Evolutionary conservation across 2,888 invertebrate genomes (phyloP).

Genomic region (Tetragonisca angustula): DNA sequence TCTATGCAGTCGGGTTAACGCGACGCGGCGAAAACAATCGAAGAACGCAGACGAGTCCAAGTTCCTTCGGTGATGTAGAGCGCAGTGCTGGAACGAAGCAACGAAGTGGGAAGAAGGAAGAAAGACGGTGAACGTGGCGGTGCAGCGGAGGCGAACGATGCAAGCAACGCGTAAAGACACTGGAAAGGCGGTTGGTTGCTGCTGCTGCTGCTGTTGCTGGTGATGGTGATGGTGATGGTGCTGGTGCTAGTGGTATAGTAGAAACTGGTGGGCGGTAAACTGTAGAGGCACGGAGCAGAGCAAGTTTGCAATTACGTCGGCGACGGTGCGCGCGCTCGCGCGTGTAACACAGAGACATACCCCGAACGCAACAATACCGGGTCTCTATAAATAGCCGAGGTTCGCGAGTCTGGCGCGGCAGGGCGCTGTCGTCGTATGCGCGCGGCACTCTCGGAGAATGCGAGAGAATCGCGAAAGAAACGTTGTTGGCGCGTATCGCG

Average conservation of each 20-base stretch:
- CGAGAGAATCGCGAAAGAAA: constrained; percentile 43
- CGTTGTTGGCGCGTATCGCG: constrained; percentile 46
- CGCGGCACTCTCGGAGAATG: constrained; percentile 29
- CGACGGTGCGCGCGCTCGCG: constrained; percentile 17
- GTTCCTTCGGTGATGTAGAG: neutral
- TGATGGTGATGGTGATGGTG: neutral
- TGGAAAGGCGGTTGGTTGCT: too few species aligned
- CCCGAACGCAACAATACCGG: constrained; percentile 67
- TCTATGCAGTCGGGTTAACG: neutral
- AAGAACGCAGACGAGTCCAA: neutral
- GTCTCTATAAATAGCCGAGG: constrained; percentile 69
- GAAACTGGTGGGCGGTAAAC: constrained; percentile 5
- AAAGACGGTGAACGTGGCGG: neutral
- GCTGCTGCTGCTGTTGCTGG: too few species aligned
- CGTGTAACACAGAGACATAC: neutral
- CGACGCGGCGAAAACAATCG: neutral
- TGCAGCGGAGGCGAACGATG: neutral
- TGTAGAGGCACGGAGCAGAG: neutral
- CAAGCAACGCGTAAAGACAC: neutral
- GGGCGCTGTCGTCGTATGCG: constrained; percentile 45
- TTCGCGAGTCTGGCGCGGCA: constrained; percentile 37
- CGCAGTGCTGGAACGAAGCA: too few species aligned
- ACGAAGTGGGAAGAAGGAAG: neutral
- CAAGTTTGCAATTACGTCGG: constrained; percentile 34
- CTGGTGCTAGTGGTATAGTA: neutral